Evolutionary conservation across 1,140 invertebrate genomes (phyloP), one percentile per base, ranked within the genome.

Genomic region (Pristionchus pacificus): DNA sequence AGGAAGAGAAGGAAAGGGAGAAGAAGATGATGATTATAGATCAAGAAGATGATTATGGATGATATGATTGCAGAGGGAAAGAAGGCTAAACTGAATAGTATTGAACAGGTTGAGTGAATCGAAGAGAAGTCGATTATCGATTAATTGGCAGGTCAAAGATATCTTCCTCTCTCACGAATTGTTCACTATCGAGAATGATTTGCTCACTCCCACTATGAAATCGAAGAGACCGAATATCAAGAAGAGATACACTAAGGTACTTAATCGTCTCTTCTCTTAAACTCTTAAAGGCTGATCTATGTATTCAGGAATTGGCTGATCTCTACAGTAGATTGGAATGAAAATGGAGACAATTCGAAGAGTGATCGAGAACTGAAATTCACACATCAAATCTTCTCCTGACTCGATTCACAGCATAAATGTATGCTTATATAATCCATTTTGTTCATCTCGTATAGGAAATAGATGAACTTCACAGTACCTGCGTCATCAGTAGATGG

Each of bases 171-270:
- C 93, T 86, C 90, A 92, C 2, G 79, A 84, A 30, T 90, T 90
- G 61, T 98, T 98, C 87, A 93, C 93, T 55, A 90, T 97, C 65
- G 93, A 97, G 86, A 98, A 98, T 86, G 93, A 92, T 71, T 88
- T 98, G 24, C 86, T 98, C 30, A 98, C 96, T 49, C 95, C 96
- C 49, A 97, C 95, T 58, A 88, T 98, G 83, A 98, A 98, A 86
- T 90, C 91, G 71, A 97, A 96, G 69, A 80, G 85, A 28, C 83
- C 80, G 29, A 59, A 77, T 32, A 59, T 85, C 58, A 79, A 81
- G 74, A 49, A 49, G 38, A 49, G 38, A 49, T 49, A 49, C 19
- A 19, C 38, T 19, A 49, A 49, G 38, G 38, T 49, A 49, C 38
- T n/a, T n/a, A n/a, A n/a, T n/a, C n/a, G n/a, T n/a, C n/a, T n/a